phyloP scores from a whole-genome alignment of 2,888 invertebrate genomes.

The Amblyjoppa fuscipennis region DNA sequence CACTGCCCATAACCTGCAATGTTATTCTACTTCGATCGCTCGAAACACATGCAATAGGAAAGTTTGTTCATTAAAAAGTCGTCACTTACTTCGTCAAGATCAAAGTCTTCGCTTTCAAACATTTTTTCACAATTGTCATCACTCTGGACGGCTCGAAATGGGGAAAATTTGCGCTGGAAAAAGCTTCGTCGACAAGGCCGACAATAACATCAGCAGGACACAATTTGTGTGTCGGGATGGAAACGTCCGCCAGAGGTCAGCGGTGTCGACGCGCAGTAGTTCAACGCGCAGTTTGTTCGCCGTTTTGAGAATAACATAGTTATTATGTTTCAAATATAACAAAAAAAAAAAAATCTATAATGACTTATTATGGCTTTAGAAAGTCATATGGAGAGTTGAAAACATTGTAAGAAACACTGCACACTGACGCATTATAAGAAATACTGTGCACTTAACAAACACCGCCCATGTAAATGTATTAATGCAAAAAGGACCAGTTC shows the following conservation, averaged over 20 bases:
- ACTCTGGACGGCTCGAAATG: neutral
- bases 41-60: neutral
- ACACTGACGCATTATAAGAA: too few relatives aligned
- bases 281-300: neutral
- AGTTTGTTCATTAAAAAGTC: neutral
- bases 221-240: too few relatives aligned
- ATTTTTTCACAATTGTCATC: constrained; percentile 58
- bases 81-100: constrained; percentile 74
- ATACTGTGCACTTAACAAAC: too few relatives aligned
- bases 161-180: neutral
- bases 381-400: too few relatives aligned
- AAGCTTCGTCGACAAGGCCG: too few relatives aligned
- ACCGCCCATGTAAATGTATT: too few relatives aligned
- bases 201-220: too few relatives aligned
- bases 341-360: neutral
- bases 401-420: neutral
- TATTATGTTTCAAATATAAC: neutral
- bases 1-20: constrained; percentile 18
- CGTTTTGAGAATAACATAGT: neutral
- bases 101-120: constrained; percentile 76
- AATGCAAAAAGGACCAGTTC: too few relatives aligned
- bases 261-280: neutral
- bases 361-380: too few relatives aligned
- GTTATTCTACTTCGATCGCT: constrained; percentile 26
- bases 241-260: neutral